Base-by-base conservation (phyloP, 2,888 invertebrate genomes). In the Glaucopsyche alexis region DNA sequence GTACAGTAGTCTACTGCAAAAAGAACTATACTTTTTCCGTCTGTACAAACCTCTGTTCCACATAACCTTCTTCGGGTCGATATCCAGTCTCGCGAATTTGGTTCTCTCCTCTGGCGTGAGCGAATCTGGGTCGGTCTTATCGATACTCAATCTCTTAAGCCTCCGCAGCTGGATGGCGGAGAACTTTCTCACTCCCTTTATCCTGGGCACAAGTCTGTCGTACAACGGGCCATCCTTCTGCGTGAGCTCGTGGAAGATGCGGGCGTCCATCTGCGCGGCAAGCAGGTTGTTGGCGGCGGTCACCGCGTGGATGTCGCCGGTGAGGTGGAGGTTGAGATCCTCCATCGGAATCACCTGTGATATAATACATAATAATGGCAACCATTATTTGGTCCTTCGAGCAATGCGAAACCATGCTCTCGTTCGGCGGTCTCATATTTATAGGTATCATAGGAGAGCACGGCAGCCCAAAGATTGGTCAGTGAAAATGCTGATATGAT, bases 231-330 rank as follows among this genome's bases (percentile, higher is more conserved):
- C 94, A 84, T 99, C 98, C 66, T 95, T 94, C 87, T 99, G 99
- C 0, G 99, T 99, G 3, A 95, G 93, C 90, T 99, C 99, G 87
- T 99, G 99, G 93, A 99, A 99, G 83, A 98, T 97, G 79, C 99
- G 93, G 0, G 99, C 97, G 84, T 99, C 99, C 84, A 99, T 95
- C 85, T 99, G 99, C 0, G 99, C 99, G 0, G 99, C 98, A n/a
- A 99, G 93, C 13, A 99, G 94, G 90, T 99, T 99, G 90, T 99
- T 98, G 7, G 99, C 99, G 0, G 98, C 99, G 0, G 98, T 96
- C n/a, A 99, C 97, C 0, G 99, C 99, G 88, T 99, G 99, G 81
- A 99, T 99, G 85, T 99, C 99, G 0, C 99, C 98, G 0, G 99
- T 99, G 78, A 99, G 93, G 87, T 99, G 99, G 0, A 99, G 94